Percentiles rank a stretch among this genome's conserved stretches.
Conservation (phyloP, 2,888 invertebrate species). For the Griposia aprilina region DNA sequence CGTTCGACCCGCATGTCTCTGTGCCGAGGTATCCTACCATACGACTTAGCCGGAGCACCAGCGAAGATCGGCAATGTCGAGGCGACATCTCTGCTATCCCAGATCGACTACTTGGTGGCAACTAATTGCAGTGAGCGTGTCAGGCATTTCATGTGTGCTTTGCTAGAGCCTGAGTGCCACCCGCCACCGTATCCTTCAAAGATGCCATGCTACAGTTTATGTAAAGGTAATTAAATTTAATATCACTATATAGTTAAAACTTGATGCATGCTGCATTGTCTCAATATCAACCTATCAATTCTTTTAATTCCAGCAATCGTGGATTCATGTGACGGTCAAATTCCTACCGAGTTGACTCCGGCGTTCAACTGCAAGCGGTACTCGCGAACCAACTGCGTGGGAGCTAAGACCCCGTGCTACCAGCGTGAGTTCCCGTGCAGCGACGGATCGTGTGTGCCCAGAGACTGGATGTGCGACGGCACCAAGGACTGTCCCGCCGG, state of each 20-base stretch:
- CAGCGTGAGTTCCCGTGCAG: conserved; percentile 90
- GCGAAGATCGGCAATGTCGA: conserved; percentile 82
- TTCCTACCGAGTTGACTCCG: conserved; percentile 89
- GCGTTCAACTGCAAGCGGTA: conserved; percentile 92
- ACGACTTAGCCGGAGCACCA: conserved; percentile 91
- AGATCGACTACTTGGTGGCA: conserved; percentile 91
- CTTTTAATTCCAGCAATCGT: conserved; percentile 88
- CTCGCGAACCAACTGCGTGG: conserved; percentile 91
- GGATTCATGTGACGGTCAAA: conserved; percentile 91
- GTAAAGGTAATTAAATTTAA: conserved; percentile 88
- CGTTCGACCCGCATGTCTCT: conserved; percentile 88
- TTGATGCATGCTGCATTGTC: not conserved
- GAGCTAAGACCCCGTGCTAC: conserved; percentile 86
- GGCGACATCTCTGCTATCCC: conserved; percentile 85
- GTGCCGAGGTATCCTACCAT: conserved; percentile 92
- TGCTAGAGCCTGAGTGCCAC: conserved; percentile 92
- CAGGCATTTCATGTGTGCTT: conserved; percentile 91
- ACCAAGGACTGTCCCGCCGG: conserved; percentile 91
- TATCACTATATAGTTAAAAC: not conserved
- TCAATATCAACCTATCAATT: not conserved
- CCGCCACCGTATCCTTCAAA: conserved; percentile 90
- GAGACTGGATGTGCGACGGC: conserved; percentile 92
- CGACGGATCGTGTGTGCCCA: conserved; percentile 91
- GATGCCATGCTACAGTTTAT: conserved; percentile 92
- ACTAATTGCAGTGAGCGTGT: conserved; percentile 92